Evolutionary conservation across 2,888 invertebrate genomes (phyloP).

Genomic region (Acleris literana): DNA sequence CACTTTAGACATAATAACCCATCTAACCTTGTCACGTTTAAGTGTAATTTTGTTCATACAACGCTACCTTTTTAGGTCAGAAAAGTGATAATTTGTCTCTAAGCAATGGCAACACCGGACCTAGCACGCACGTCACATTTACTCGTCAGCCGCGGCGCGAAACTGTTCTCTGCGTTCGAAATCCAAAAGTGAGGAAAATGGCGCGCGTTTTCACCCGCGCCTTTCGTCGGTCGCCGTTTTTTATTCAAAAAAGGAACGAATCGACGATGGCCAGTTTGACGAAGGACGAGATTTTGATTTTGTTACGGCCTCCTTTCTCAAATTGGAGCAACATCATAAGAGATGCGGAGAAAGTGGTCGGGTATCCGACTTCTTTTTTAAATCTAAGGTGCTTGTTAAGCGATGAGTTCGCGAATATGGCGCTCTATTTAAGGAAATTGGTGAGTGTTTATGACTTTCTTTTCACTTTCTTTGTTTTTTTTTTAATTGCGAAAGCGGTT

Average conservation of each 20-base stretch:
- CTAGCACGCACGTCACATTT: slow-evolving; percentile 41
- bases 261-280: slow-evolving; percentile 76
- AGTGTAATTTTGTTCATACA: slow-evolving; percentile 16
- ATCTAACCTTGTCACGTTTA: slow-evolving; percentile 28
- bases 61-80: slow-evolving; percentile 26
- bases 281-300: slow-evolving; percentile 74
- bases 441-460: slow-evolving; percentile 57
- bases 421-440: slow-evolving; percentile 77
- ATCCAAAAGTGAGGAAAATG: slow-evolving; percentile 52
- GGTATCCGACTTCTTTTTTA: slow-evolving; percentile 84
- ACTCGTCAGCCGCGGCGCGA: slow-evolving; percentile 38
- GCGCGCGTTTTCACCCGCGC: slow-evolving; percentile 68
- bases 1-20: slow-evolving; percentile 19
- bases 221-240: slow-evolving; percentile 64
- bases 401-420: slow-evolving; percentile 85
- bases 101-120: slow-evolving; percentile 38
- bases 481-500: too few species aligned
- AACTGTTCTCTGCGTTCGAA: slow-evolving; percentile 37
- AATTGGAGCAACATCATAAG: slow-evolving; percentile 77
- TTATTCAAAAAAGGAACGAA: slow-evolving; percentile 73
- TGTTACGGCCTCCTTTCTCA: slow-evolving; percentile 72
- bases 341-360: slow-evolving; percentile 80
- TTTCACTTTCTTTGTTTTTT: background rate
- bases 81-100: slow-evolving; percentile 22
- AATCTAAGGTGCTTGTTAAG: slow-evolving; percentile 83